Base-by-base conservation (phyloP, 2,797 vertebrate genomes). In the Taenioides sp. region DNA sequence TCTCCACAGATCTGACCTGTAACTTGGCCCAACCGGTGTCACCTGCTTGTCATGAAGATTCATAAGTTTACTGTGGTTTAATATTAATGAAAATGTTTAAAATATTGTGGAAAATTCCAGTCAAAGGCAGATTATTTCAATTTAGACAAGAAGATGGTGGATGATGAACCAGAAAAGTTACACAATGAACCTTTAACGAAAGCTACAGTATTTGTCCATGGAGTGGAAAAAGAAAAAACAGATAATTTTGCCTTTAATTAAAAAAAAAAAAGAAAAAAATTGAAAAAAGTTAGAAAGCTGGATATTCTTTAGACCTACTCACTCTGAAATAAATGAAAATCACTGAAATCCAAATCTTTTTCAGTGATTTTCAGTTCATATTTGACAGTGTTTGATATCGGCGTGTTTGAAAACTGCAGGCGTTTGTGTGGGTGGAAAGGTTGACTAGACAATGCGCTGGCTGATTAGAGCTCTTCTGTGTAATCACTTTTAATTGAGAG, bases 361-460 rank as follows among this genome's bases (percentile, higher is more conserved):
- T 14, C 4, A 16, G 16, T 47, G 4, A 47, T 47, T 47, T 47
- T 16, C 3, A 16, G 4, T 47, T 47, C 43, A 2, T 28, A 4
- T 27, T 28, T 27, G 2, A 2, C 25, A 1, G 54, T 5, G 22
- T 17, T 59, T 11, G 0, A 17, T 52, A 49, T 67, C 23, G 61
- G 12, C n/a, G 18, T 67, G 10, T 27, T 20, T 66, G 50, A 27
- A 52, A 37, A 63, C 34, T 23, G 20, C 17, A 16, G 61, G 3
- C 55, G 65, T 61, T 62, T 47, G 67, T 40, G 50, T 66, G 50
- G 20, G 58, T 34, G 49, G 9, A 23, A 47, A 64, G 40, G 71
- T 65, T 74, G 78, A 81, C 80, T 59, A 77, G 50, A 76, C 74
- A 70, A 60, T 69, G 72, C 74, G 76, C 71, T 40, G 65, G 49